Evolutionary conservation across 2,113 vertebrate species (phyloP).

Genomic region (Takifugu bimaculatus): DNA sequence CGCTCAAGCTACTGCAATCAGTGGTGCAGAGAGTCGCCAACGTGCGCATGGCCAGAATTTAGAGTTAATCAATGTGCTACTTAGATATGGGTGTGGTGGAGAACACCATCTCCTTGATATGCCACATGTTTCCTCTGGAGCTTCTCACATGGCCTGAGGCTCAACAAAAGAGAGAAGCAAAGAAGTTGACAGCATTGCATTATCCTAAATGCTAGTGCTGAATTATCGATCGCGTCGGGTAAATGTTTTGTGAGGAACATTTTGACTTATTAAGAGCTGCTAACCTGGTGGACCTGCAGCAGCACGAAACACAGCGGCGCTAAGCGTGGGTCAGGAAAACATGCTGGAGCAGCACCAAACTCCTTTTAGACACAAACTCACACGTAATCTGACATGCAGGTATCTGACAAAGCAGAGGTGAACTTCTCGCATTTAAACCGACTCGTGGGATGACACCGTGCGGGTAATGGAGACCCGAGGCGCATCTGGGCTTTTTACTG

Average conservation of each 20-base stretch:
- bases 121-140: constrained; percentile 69
- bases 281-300: no score
- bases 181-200: constrained; percentile 50
- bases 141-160: constrained; percentile 42
- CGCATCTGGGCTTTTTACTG: constrained; percentile 48
- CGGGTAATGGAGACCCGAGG: constrained; percentile 44
- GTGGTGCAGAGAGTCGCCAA: constrained; percentile 7
- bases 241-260: background rate
- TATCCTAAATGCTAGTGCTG: constrained; percentile 18
- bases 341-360: no score
- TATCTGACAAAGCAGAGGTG: background rate
- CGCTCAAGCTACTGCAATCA: no score
- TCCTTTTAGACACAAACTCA: background rate
- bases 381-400: background rate
- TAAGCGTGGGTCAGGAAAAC: no score
- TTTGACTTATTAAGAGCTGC: background rate
- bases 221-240: background rate
- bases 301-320: no score
- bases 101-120: constrained; percentile 50
- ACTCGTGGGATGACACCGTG: constrained; percentile 38
- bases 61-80: constrained; percentile 31
- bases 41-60: constrained; percentile 15
- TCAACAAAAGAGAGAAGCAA: constrained; percentile 48
- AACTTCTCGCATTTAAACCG: background rate
- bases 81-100: constrained; percentile 21